Evolutionary conservation across 2,113 vertebrate species (phyloP).

Genomic region (Tretioscincus oriximinensis): DNA sequence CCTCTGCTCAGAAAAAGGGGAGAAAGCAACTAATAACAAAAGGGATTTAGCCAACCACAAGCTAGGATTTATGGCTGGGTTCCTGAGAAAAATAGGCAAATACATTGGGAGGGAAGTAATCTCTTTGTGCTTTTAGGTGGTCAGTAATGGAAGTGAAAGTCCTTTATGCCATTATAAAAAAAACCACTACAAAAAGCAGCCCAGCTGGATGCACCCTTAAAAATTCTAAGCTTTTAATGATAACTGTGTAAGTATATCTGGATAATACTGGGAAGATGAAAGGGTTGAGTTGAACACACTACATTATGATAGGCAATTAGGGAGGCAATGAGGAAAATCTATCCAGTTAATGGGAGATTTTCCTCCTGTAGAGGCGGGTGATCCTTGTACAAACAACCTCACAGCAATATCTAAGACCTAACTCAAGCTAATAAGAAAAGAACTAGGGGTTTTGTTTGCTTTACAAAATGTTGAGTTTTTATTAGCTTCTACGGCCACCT

Average conservation of each 20-base stretch:
- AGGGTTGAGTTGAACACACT: background rate
- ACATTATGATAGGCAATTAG: background rate
- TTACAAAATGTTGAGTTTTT: slow-evolving; percentile 14
- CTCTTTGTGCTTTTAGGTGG: too few relatives aligned
- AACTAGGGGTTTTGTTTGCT: slow-evolving; percentile 24
- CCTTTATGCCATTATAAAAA: too few relatives aligned
- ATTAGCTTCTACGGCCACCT: slow-evolving; percentile 1
- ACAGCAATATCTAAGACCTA: background rate
- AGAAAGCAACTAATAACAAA: too few relatives aligned
- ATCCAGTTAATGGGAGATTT: slow-evolving; percentile 10
- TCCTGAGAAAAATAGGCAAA: too few relatives aligned
- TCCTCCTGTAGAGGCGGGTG: background rate
- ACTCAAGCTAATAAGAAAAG: slow-evolving; percentile 15
- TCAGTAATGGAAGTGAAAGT: too few relatives aligned
- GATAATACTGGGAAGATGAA: background rate
- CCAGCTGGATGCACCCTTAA: background rate
- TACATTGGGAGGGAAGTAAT: too few relatives aligned
- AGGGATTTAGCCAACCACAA: too few relatives aligned
- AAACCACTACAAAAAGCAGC: too few relatives aligned
- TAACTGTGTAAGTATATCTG: background rate
- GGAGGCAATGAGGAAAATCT: background rate
- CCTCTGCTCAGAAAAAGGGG: too few relatives aligned
- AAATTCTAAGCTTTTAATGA: background rate
- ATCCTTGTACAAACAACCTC: slow-evolving; percentile 24
- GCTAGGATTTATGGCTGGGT: too few relatives aligned